phyloP scores from a whole-genome alignment of 1,140 invertebrate species.

The Mactra quadrangularis region DNA sequence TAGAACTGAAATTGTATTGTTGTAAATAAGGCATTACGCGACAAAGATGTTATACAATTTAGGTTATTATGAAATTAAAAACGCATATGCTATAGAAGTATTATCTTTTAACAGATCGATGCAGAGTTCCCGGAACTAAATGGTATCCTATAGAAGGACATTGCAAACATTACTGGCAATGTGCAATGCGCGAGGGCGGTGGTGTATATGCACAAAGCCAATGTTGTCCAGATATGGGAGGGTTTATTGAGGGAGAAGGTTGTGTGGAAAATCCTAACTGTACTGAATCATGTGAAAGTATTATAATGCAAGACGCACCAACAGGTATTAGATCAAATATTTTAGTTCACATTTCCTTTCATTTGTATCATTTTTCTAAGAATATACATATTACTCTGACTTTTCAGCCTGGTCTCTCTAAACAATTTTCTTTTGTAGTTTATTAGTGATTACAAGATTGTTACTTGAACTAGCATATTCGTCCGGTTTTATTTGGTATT shows the following conservation, averaged over 20 bases:
- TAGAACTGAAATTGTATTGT: no score
- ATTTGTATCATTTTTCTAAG: background rate
- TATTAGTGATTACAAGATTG: no score
- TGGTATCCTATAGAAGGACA: constrained; percentile 54
- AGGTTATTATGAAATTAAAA: no score
- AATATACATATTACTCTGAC: no score
- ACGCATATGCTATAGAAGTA: no score
- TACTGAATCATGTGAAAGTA: constrained; percentile 40
- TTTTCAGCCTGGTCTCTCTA: no score
- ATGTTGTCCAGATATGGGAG: constrained; percentile 54
- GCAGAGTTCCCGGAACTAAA: constrained; percentile 37
- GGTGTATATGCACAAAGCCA: constrained; percentile 20
- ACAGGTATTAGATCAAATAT: constrained; percentile 22
- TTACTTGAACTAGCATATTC: no score
- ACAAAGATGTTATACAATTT: no score
- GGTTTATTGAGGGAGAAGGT: constrained; percentile 46
- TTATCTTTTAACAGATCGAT: constrained; percentile 31
- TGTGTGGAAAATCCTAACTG: constrained; percentile 51
- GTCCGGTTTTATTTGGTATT: no score
- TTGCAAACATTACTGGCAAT: constrained; percentile 56
- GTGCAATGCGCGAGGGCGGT: constrained; percentile 32
- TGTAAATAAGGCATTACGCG: no score
- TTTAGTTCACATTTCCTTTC: background rate
- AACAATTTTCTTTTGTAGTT: no score
- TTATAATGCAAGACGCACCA: constrained; percentile 18